Percentiles rank a stretch among this genome's conserved stretches.
phyloP scores from a whole-genome alignment of 1,140 invertebrate species.

The Drosophila equinoxialis region DNA sequence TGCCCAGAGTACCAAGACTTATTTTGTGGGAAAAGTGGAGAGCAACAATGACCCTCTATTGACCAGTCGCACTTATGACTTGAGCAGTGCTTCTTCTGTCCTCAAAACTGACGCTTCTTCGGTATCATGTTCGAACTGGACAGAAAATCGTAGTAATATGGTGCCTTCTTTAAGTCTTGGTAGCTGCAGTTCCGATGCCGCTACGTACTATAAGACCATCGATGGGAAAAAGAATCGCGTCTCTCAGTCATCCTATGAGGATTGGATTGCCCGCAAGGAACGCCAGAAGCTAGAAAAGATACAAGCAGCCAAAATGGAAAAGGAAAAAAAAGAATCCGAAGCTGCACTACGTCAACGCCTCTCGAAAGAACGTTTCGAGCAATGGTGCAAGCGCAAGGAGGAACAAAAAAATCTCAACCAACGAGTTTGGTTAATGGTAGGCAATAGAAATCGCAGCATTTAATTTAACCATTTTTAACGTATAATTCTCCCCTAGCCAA shows the following conservation, averaged over 20 bases:
- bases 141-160: slow-evolving; percentile 42
- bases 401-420: slow-evolving; percentile 23
- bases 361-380: slow-evolving; percentile 46
- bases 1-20: neutral
- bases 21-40: neutral
- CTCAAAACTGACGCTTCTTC: slow-evolving; percentile 40
- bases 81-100: slow-evolving; percentile 17
- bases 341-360: slow-evolving; percentile 43
- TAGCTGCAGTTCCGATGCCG: slow-evolving; percentile 30
- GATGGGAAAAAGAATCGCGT: slow-evolving; percentile 41
- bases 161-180: slow-evolving; percentile 50
- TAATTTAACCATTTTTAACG: too few species aligned
- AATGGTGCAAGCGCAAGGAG: slow-evolving; percentile 50
- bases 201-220: slow-evolving; percentile 54
- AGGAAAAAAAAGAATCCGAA: slow-evolving; percentile 42
- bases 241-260: slow-evolving; percentile 32
- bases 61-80: slow-evolving; percentile 54
- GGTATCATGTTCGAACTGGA: slow-evolving; percentile 61
- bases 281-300: slow-evolving; percentile 47
- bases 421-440: neutral
- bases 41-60: slow-evolving; percentile 12
- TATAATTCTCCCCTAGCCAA: neutral
- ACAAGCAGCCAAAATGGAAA: slow-evolving; percentile 40
- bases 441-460: neutral
- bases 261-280: slow-evolving; percentile 58